These are phyloP conservation scores for Scortum barcoo DNA, from an alignment of 2,113 vertebrate species.

Conservation along the genomic window DNA sequence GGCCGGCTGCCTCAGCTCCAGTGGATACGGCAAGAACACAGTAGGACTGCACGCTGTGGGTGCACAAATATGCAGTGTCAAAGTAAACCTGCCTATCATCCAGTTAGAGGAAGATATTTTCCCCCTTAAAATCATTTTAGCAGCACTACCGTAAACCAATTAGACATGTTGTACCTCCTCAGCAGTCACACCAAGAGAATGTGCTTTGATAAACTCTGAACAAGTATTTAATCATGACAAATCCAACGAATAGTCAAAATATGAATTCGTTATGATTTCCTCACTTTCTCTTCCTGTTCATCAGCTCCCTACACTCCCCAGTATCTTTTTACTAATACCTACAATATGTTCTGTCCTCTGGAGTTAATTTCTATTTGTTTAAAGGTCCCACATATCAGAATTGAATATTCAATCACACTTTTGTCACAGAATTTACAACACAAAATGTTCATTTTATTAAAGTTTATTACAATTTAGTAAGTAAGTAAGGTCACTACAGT, in stretches of 20 bases:
- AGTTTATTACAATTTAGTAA: neutral
- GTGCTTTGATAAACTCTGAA: neutral
- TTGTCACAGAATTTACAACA: neutral
- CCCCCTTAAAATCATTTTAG: neutral
- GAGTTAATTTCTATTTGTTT: neutral
- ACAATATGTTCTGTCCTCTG: neutral
- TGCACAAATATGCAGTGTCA: neutral
- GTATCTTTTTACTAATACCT: too few species aligned
- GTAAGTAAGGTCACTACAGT: neutral
- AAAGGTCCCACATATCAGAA: neutral
- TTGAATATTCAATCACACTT: neutral
- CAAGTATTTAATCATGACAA: neutral
- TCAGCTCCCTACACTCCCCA: neutral
- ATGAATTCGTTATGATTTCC: neutral
- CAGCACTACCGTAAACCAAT: neutral
- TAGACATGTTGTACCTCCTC: neutral
- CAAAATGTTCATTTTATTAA: neutral
- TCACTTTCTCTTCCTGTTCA: neutral
- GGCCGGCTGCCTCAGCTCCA: slow-evolving; percentile 87
- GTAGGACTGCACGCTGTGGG: slow-evolving; percentile 77
- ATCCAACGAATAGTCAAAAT: neutral
- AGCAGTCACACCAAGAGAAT: neutral
- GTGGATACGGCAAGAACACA: slow-evolving; percentile 79
- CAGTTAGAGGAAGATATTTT: neutral
- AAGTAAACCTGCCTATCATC: neutral